Evolutionary conservation across 2,797 vertebrate genomes (phyloP).

Genomic region (Hypotaenidia okinawae): DNA sequence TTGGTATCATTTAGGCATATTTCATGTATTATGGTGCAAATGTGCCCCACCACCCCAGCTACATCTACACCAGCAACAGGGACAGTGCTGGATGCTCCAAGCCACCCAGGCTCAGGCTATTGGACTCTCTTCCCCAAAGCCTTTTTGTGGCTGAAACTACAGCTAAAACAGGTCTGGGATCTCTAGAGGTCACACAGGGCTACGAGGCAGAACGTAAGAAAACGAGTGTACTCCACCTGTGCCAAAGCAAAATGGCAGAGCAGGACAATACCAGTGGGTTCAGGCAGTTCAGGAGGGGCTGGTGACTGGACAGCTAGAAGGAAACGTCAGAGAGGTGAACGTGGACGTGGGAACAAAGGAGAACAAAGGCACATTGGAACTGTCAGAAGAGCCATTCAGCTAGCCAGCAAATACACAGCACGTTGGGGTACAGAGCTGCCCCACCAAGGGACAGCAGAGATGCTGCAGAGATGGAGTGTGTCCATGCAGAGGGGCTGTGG

Average conservation of each 20-base stretch:
- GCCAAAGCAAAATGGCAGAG: background rate
- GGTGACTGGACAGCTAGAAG: background rate
- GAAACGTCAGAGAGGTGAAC: background rate
- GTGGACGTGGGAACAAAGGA: background rate
- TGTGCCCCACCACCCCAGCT: background rate
- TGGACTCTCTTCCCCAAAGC: background rate
- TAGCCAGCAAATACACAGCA: background rate
- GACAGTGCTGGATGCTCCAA: background rate
- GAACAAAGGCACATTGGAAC: background rate
- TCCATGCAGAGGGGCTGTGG: background rate
- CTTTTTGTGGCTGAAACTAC: background rate
- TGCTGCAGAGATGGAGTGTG: rapidly evolving
- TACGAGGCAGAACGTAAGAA: background rate
- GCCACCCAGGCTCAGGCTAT: background rate
- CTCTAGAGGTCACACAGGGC: background rate
- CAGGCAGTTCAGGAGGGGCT: background rate
- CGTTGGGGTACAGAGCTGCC: background rate
- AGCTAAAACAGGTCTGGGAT: background rate
- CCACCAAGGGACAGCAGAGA: background rate
- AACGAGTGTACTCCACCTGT: background rate
- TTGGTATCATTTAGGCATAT: rapidly evolving
- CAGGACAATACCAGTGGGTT: rapidly evolving
- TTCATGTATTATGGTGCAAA: rapidly evolving
- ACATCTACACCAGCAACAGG: rapidly evolving
- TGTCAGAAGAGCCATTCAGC: background rate